Evolutionary conservation across 2,888 invertebrate species (phyloP), one percentile per base, ranked within the genome.

Genomic region (Melinopterus prodromus): DNA sequence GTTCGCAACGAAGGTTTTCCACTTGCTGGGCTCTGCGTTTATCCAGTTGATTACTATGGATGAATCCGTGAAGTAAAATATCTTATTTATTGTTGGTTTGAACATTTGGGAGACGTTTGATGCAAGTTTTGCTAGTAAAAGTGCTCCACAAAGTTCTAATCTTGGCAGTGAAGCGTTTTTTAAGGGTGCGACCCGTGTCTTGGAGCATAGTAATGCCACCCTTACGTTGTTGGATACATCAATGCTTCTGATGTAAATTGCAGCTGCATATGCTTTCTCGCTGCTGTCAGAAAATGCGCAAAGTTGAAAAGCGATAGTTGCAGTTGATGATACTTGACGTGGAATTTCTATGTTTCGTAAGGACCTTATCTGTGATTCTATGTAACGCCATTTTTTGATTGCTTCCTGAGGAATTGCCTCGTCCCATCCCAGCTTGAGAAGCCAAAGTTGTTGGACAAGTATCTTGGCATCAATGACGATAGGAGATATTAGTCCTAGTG

Each of bases 281-380:
- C 78, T 78, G 70, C 78, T 72, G 53, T 78, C 78, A 71, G 38
- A 71, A 78, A 78, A 72, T n/a, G n/a, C n/a, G n/a, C n/a, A n/a
- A n/a, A n/a, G n/a, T n/a, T n/a, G n/a, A n/a, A n/a, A n/a, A n/a
- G n/a, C n/a, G n/a, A n/a, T 77, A 6, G 53, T 9, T n/a, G 15
- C 36, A 36, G 4, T 37, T 12, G 12, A 76, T 36, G 37, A 37
- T 37, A 76, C 37, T 76, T 76, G 38, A 37, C 76, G 76, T 16
- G 76, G 76, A 37, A 76, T 35, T 7, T 35, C 15, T 76, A 76
- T 14, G 9, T 35, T 6, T 37, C 37, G 16, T 9, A 76, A 12
- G 14, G 76, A 35, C 9, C 15, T 38, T 76, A 37, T 16, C n/a
- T 76, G 76, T 35, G 35, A 16, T 9, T 38, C 16, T 36, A 35